Evolutionary conservation across 1,140 invertebrate species (phyloP).

Genomic region (Hestina assimilis): DNA sequence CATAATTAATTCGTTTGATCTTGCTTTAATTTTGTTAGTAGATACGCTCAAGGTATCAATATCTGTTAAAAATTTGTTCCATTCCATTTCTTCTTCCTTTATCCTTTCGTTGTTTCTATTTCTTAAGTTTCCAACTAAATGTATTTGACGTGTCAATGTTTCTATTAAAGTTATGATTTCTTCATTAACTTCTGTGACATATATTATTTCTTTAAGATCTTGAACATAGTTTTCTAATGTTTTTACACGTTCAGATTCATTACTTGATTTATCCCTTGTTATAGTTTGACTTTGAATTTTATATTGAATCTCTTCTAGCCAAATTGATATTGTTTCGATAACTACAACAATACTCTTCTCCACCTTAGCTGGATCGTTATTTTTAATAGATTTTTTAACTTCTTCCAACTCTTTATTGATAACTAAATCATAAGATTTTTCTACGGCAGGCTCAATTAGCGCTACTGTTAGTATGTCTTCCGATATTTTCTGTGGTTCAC

Average conservation of each 20-base stretch:
- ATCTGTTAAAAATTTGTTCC: slow-evolving; percentile 84
- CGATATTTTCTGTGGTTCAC: slow-evolving; percentile 45
- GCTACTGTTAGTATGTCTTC: slow-evolving; percentile 61
- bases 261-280: slow-evolving; percentile 34
- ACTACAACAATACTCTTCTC: slow-evolving; percentile 86
- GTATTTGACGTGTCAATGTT: slow-evolving; percentile 66
- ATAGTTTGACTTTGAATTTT: slow-evolving; percentile 80
- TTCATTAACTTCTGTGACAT: slow-evolving; percentile 64
- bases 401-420: slow-evolving; percentile 80
- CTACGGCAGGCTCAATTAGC: slow-evolving; percentile 67
- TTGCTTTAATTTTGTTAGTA: slow-evolving; percentile 77
- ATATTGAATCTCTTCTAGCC: slow-evolving; percentile 91
- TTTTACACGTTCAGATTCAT: slow-evolving; percentile 54
- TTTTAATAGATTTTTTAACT: slow-evolving; percentile 81
- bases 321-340: slow-evolving; percentile 87
- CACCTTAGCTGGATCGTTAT: slow-evolving; percentile 80
- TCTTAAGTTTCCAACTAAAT: slow-evolving; percentile 81
- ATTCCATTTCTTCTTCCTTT: slow-evolving; percentile 81
- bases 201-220: slow-evolving; percentile 59
- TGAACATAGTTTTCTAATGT: slow-evolving; percentile 53
- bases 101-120: slow-evolving; percentile 81
- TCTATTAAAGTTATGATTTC: slow-evolving; percentile 70
- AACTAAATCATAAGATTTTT: slow-evolving; percentile 70
- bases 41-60: slow-evolving; percentile 77
- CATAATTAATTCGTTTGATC: slow-evolving; percentile 79